These are phyloP conservation scores for Meteorus cinctellus DNA, from an alignment of 2,888 invertebrate species.

Conservation along the genomic window DNA sequence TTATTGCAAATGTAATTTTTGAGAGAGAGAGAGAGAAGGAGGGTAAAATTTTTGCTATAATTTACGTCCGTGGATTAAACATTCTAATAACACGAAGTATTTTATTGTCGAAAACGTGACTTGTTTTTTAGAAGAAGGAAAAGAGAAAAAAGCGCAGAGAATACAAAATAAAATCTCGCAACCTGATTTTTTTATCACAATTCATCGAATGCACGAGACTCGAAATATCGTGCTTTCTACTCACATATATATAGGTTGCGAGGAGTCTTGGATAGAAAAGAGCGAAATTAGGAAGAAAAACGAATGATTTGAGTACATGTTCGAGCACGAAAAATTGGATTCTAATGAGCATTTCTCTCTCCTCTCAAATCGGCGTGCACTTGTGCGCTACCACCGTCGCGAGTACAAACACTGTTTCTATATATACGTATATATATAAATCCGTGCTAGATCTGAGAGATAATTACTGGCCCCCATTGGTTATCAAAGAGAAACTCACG, in stretches of 20 bases:
- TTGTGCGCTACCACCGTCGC: slow-evolving; percentile 53
- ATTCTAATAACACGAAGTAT: neutral
- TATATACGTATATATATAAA: slow-evolving; percentile 56
- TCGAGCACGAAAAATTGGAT: slow-evolving; percentile 46
- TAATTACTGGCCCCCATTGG: slow-evolving; percentile 73
- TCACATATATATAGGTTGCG: slow-evolving; percentile 20
- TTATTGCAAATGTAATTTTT: neutral
- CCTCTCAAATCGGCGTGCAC: slow-evolving; percentile 59
- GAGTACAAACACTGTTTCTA: slow-evolving; percentile 11
- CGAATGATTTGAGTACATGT: neutral
- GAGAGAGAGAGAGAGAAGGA: slow-evolving; percentile 10
- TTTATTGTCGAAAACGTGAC: slow-evolving; percentile 39
- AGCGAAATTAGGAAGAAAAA: slow-evolving; percentile 1
- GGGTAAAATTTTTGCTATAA: neutral
- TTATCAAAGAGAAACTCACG: slow-evolving; percentile 55
- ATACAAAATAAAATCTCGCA: neutral
- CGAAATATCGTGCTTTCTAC: slow-evolving; percentile 25
- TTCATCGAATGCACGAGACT: slow-evolving; percentile 24
- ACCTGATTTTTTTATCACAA: slow-evolving; percentile 36
- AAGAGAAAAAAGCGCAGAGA: neutral
- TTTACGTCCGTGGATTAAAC: neutral
- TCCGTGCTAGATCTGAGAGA: slow-evolving; percentile 72
- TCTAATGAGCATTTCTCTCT: slow-evolving; percentile 42
- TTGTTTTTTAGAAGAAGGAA: slow-evolving; percentile 18
- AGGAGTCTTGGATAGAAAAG: slow-evolving; percentile 15